These are phyloP conservation scores for Euplexia lucipara DNA, from an alignment of 2,888 invertebrate species.

Conservation along the genomic window DNA sequence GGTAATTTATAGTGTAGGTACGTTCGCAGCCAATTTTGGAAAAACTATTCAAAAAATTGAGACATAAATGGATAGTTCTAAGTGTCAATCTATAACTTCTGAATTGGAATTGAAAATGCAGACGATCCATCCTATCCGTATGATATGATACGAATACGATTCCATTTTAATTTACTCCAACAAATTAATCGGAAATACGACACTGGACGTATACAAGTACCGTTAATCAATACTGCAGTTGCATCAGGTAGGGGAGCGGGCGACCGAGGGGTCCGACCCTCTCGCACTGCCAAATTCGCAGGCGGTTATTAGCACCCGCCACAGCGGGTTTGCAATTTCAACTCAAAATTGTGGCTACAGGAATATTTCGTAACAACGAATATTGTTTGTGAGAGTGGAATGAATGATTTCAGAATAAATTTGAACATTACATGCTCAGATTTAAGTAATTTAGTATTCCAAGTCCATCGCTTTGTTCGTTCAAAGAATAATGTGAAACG, in stretches of 20 bases:
- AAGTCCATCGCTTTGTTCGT: conserved; percentile 19
- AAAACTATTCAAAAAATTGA: conserved; percentile 15
- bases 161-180: conserved; percentile 42
- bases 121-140: no score
- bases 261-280: conserved; percentile 80
- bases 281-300: conserved; percentile 75
- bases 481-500: conserved; percentile 37
- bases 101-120: no score
- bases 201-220: conserved; percentile 70
- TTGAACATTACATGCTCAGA: conserved; percentile 3
- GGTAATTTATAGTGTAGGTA: no score
- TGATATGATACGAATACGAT: conserved; percentile 22
- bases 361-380: conserved; percentile 13
- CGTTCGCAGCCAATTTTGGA: conserved; percentile 9
- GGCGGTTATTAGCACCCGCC: conserved; percentile 70
- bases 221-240: conserved; percentile 88
- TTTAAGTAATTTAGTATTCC: conserved; percentile 52
- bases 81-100: no score
- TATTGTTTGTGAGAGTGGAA: conserved; percentile 12
- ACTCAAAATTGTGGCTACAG: conserved; percentile 34
- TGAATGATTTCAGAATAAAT: conserved; percentile 31
- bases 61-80: no score
- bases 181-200: conserved; percentile 65
- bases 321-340: conserved; percentile 52
- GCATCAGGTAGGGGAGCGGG: conserved; percentile 77